phyloP scores from a whole-genome alignment of 2,888 invertebrate species.

The Cyrtodaria siliqua region DNA sequence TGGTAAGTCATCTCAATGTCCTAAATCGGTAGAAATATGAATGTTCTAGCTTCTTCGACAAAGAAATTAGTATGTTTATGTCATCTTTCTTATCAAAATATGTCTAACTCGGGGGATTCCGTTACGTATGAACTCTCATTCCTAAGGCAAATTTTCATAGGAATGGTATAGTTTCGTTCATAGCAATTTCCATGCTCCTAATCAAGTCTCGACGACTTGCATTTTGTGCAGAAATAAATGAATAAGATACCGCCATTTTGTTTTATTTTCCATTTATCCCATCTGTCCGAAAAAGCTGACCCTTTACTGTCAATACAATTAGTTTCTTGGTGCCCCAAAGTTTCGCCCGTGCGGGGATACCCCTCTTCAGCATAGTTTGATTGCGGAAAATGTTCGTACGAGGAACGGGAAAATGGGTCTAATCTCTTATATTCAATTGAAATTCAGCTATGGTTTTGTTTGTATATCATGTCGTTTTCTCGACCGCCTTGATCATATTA shows the following conservation, averaged over 20 bases:
- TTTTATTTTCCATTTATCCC: slow-evolving; percentile 43
- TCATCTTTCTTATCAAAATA: slow-evolving; percentile 39
- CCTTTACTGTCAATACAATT: not conserved
- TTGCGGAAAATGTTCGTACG: not conserved
- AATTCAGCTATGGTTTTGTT: slow-evolving; percentile 32
- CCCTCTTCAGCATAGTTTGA: not conserved
- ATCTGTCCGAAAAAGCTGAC: slow-evolving; percentile 34
- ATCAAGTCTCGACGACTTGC: not conserved
- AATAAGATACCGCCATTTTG: slow-evolving; percentile 82
- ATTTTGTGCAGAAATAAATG: slow-evolving; percentile 67
- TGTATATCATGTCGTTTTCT: slow-evolving; percentile 50
- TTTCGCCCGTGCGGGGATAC: not conserved
- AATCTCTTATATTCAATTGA: not conserved
- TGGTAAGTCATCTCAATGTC: slow-evolving; percentile 77
- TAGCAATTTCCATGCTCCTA: no score
- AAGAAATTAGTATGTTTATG: slow-evolving; percentile 34
- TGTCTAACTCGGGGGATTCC: slow-evolving; percentile 62
- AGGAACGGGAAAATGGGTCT: not conserved
- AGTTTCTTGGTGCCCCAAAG: no score
- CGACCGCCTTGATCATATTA: slow-evolving; percentile 48
- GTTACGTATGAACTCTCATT: not conserved
- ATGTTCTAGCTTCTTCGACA: slow-evolving; percentile 33
- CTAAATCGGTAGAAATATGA: slow-evolving; percentile 32
- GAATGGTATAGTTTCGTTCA: not conserved
- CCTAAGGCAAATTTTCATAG: not conserved